Base-by-base conservation (phyloP, 2,113 vertebrate genomes). In the Lophius piscatorius region DNA sequence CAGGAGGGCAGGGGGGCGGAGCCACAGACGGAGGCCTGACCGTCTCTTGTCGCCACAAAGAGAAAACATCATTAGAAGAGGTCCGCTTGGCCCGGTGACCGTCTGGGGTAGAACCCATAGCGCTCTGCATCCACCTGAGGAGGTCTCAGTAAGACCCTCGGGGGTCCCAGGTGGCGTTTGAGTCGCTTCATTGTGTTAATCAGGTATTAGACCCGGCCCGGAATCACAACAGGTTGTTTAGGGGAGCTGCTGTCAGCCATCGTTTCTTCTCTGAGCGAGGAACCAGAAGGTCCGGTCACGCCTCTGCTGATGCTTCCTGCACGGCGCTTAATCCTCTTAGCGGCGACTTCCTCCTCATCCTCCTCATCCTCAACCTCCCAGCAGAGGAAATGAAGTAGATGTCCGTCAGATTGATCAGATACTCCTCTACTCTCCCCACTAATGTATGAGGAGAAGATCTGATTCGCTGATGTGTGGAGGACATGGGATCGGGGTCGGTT, bases 321-420 rank as follows among this genome's bases (percentile, higher is more conserved):
- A 64, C 60, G 60, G 58, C 69, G 33, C 22, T 33, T 66, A 84
- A 87, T 78, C 72, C 42, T 78, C 74, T 81, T 76, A 72, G 50
- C 28, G 56, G 36, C n/a, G 38, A 40, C 57, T 60, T 20, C 34
- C 26, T n/a, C n/a, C n/a, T n/a, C n/a, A n/a, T n/a, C n/a, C n/a
- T n/a, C n/a, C n/a, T n/a, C n/a, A 33, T 33, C 1, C 8, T 10
- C 10, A 6, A 11, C 3, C 3, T 11, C 31, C 8, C 8, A 6
- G 3, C 11, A 10, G 3, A 12, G 26, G 31, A 11, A 33, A 33
- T 33, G 31, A 33, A 9, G 10, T 33, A 28, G 26, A 28, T 28
- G 26, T 28, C 9, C 9, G 26, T 28, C 9, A 5, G 9, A 9
- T 9, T 28, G 26, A 28, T 6, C 9, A 9, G 9, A 28, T 9